A percentile compares a stretch with the other conserved stretches of the same genome.
Conservation (phyloP, 2,888 invertebrate species). For the Tromatobia lineatoria region DNA sequence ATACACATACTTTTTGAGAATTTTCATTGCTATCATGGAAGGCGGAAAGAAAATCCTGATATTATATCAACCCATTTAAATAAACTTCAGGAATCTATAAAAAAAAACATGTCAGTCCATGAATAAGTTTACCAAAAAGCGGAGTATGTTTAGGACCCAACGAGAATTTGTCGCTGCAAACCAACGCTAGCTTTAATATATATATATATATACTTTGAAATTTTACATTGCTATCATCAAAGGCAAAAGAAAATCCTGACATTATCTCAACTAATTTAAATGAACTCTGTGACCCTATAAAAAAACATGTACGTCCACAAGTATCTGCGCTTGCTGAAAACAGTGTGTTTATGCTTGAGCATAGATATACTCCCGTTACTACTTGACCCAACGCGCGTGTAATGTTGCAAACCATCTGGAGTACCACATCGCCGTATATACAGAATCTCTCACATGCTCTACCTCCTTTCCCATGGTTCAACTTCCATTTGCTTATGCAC, state of each 20-base stretch:
- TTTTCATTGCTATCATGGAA: no score
- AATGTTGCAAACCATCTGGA: slow-evolving; percentile 28
- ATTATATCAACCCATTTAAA: neutral
- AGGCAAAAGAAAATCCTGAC: no score
- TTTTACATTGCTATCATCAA: no score
- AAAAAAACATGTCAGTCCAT: slow-evolving; percentile 12
- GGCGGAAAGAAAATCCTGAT: no score
- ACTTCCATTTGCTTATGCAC: slow-evolving; percentile 51
- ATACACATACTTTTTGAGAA: no score
- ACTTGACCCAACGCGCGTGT: slow-evolving; percentile 50
- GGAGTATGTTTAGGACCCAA: no score
- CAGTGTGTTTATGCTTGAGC: slow-evolving; percentile 12
- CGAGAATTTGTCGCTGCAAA: no score
- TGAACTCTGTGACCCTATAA: neutral
- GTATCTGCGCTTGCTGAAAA: neutral
- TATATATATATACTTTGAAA: no score
- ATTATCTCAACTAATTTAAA: neutral
- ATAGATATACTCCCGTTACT: slow-evolving; percentile 8
- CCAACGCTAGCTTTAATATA: no score
- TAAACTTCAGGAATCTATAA: neutral
- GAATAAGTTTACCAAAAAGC: no score
- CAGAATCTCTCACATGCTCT: slow-evolving; percentile 34
- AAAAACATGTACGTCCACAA: slow-evolving; percentile 6
- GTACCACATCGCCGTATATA: slow-evolving; percentile 36
- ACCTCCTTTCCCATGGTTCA: slow-evolving; percentile 52